These are phyloP conservation scores for Intoshia linei DNA, from an alignment of 1,140 invertebrate genomes.

Conservation along the genomic window DNA sequence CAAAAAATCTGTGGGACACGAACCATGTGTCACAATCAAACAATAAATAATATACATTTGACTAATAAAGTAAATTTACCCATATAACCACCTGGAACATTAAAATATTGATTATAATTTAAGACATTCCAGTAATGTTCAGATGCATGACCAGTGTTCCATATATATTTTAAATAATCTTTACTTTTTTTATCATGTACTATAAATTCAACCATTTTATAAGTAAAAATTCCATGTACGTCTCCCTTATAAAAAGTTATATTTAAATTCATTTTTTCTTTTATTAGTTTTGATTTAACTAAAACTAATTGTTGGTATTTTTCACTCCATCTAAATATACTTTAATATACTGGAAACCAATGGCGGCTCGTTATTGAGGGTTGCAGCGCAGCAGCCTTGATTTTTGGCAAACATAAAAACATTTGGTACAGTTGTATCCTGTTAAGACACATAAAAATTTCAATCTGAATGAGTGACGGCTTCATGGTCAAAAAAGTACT, in stretches of 20 bases:
- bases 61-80: no score
- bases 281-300: conserved; percentile 4
- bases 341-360: no score
- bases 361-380: no score
- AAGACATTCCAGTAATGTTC: conserved; percentile 7
- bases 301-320: conserved; percentile 7
- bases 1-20: not conserved
- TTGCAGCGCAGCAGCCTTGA: no score
- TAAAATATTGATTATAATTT: conserved; percentile 4
- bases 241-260: conserved; percentile 6
- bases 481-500: no score
- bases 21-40: not conserved
- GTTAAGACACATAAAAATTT: no score
- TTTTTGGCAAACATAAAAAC: no score
- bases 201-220: conserved; percentile 5
- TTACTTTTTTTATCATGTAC: conserved; percentile 2
- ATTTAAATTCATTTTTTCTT: not conserved
- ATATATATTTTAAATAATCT: conserved; percentile 3
- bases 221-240: conserved; percentile 5
- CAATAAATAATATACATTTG: no score
- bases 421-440: no score
- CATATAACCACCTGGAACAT: conserved; percentile 5
- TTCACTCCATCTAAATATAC: conserved; percentile 5
- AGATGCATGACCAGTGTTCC: conserved; percentile 5
- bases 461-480: no score